Evolutionary conservation across 2,797 vertebrate genomes (phyloP).

Genomic region (Poeciliopsis gracilis): DNA sequence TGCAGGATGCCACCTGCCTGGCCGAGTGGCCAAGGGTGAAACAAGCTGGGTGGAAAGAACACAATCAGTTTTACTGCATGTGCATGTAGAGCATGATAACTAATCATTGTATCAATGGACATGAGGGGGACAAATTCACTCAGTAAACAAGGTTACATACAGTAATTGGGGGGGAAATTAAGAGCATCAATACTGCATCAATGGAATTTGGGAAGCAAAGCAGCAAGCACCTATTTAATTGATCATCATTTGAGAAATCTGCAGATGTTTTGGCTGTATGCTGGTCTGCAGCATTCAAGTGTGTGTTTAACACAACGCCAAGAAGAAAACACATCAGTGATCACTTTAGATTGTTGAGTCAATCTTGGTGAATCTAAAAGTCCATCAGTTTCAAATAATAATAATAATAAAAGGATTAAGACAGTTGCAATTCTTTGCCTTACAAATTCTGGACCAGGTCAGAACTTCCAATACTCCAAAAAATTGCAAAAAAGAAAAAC

Average conservation of each 20-base stretch:
- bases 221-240: neutral
- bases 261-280: neutral
- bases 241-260: neutral
- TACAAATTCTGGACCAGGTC: neutral
- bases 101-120: neutral
- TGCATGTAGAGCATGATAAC: constrained; percentile 14
- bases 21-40: constrained; percentile 23
- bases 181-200: neutral
- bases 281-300: neutral
- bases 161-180: neutral
- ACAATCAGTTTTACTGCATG: constrained; percentile 40
- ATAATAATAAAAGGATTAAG: neutral
- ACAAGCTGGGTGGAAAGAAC: constrained; percentile 22
- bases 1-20: constrained; percentile 18
- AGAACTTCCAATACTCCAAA: neutral
- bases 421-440: neutral
- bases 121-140: neutral
- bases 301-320: neutral
- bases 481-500: neutral
- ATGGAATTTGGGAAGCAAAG: neutral
- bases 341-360: neutral
- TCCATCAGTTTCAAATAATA: neutral
- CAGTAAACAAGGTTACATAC: neutral
- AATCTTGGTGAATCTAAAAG: neutral
- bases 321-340: neutral